Base-by-base conservation (phyloP, 2,113 vertebrate species). In the Furnarius figulus region DNA sequence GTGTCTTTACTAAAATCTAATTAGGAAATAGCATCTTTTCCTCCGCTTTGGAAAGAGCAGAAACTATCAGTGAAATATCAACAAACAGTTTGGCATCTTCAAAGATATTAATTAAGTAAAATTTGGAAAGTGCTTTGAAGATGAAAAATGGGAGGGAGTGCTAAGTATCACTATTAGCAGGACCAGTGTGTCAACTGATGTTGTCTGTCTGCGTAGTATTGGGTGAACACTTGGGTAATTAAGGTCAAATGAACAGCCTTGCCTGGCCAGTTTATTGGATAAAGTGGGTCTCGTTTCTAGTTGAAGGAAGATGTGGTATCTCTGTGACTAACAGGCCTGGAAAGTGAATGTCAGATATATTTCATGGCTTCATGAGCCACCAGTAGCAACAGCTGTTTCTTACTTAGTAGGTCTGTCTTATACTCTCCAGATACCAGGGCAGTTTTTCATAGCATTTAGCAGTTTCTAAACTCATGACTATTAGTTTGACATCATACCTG, bases 81-180 rank as follows among this genome's bases (percentile, higher is more conserved):
- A 79, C 96, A 96, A 95, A 97, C 97, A 95, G 92, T 97, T 91
- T 93, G 93, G 85, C 82, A 90, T 97, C 95, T 97, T 96, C 93
- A 95, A 94, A 96, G 95, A 95, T 96, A 96, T 96, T 90, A 97
- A 96, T 97, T 97, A 97, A 95, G 79, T 96, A 92, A 97, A 97
- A 97, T 96, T 95, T 97, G 85, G 94, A 97, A 97, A 97, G 95
- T 97, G 95, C 97, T 97, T 97, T 97, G 97, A 97, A 97, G 96
- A 97, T 94, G 90, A 97, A 92, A 95, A 95, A 96, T 94, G 74
- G 81, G 50, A 78, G 88, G 71, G 93, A 97, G 95, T 97, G 95
- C 94, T 96, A 92, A 96, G 94, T 94, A 96, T 95, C 93, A 95
- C 95, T 93, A 74, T 96, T 93, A 97, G 89, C 92, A 91, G 87